phyloP scores from a whole-genome alignment of 2,113 vertebrate species.

The Microtus richardsoni region DNA sequence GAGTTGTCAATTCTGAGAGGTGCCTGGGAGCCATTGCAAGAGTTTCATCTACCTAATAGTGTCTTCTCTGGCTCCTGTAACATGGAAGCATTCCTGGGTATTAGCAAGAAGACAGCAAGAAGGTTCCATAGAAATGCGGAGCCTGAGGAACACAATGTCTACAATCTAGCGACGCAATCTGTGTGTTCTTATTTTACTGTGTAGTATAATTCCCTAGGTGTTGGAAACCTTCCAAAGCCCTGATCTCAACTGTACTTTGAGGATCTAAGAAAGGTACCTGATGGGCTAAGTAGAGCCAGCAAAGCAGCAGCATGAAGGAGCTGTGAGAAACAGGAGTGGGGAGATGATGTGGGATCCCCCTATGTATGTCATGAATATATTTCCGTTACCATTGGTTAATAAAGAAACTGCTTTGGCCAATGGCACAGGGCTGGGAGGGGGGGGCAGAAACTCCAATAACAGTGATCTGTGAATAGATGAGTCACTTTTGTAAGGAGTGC shows the following conservation, averaged over 20 bases:
- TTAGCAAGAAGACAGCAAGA: neutral
- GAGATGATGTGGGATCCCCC: too few relatives aligned
- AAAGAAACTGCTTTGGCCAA: too few relatives aligned
- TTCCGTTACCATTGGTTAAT: too few relatives aligned
- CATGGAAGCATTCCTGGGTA: too few relatives aligned
- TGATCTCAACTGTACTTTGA: conserved; percentile 1
- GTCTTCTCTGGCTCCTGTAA: neutral
- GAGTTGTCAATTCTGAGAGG: neutral
- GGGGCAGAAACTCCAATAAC: too few relatives aligned
- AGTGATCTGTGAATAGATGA: neutral
- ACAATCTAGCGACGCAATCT: neutral
- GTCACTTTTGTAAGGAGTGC: neutral
- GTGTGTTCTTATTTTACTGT: neutral
- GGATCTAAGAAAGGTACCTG: neutral
- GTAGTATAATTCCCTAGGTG: neutral
- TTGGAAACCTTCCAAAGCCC: neutral
- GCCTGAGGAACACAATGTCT: neutral
- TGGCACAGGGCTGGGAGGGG: too few relatives aligned
- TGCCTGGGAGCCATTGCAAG: fast-evolving
- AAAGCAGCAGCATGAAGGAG: neutral
- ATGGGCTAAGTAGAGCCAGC: neutral
- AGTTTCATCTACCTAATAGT: fast-evolving
- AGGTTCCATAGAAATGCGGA: neutral
- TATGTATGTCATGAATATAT: too few relatives aligned
- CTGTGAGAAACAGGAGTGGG: neutral